Conservation (phyloP, 1,140 invertebrate species). For the Heterodera carotae region DNA sequence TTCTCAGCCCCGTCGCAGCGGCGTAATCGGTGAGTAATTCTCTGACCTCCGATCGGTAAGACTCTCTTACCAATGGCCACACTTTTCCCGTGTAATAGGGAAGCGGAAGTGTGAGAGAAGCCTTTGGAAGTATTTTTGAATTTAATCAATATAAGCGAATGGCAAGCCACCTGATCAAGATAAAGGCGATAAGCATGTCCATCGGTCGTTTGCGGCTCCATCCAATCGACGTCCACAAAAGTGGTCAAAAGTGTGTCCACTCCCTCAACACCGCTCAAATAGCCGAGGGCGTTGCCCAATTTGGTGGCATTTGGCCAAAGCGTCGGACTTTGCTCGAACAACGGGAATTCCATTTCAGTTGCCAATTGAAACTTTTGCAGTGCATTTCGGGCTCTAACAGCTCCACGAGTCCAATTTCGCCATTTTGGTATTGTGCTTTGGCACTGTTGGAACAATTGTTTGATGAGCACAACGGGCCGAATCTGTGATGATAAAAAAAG, state of each 20-base stretch:
- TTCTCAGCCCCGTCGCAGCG: background rate
- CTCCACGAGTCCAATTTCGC: slow-evolving; percentile 1
- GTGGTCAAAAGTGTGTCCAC: slow-evolving; percentile 44
- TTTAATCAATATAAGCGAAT: background rate
- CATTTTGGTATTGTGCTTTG: slow-evolving; percentile 16
- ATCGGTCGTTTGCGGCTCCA: slow-evolving; percentile 40
- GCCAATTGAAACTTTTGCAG: slow-evolving; percentile 1
- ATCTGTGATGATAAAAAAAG: slow-evolving; percentile 22
- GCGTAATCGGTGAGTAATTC: slow-evolving; percentile 9
- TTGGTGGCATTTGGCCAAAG: slow-evolving; percentile 18
- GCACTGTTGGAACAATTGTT: slow-evolving; percentile 31
- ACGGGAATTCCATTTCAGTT: slow-evolving; percentile 3
- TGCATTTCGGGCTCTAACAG: slow-evolving; percentile 5
- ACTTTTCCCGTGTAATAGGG: slow-evolving; percentile 43
- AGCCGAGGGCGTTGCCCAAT: slow-evolving; percentile 40
- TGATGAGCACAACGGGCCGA: slow-evolving; percentile 29
- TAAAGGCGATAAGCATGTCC: slow-evolving; percentile 40
- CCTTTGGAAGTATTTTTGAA: background rate
- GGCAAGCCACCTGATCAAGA: slow-evolving; percentile 46
- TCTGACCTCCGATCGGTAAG: slow-evolving; percentile 26
- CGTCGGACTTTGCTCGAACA: slow-evolving; percentile 6
- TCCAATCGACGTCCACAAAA: slow-evolving; percentile 56
- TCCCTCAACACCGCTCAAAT: slow-evolving; percentile 35
- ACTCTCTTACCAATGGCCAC: slow-evolving; percentile 36
- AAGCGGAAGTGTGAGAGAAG: slow-evolving; percentile 21